phyloP scores from a whole-genome alignment of 2,797 vertebrate genomes.

The Pelobates cultripes region DNA sequence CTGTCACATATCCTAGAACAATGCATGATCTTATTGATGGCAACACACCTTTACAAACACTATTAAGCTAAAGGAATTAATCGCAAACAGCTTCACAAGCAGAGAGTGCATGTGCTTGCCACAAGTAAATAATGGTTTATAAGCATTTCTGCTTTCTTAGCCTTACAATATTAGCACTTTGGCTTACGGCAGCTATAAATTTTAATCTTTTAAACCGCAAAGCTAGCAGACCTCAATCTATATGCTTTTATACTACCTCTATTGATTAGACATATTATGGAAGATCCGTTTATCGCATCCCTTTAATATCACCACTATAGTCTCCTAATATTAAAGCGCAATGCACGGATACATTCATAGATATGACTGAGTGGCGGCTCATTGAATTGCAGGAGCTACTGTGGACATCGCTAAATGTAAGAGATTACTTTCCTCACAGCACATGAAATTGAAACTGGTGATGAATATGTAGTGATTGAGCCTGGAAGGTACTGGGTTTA shows the following conservation, averaged over 20 bases:
- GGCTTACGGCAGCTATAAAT: neutral
- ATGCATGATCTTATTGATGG: neutral
- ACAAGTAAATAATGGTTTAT: neutral
- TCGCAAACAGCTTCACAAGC: neutral
- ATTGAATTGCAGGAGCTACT: neutral
- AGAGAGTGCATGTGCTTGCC: neutral
- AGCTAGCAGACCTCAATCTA: neutral
- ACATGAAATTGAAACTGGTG: neutral
- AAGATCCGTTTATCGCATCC: neutral
- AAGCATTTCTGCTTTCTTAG: neutral
- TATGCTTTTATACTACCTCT: neutral
- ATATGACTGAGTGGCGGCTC: neutral
- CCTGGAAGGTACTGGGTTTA: neutral
- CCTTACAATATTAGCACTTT: neutral
- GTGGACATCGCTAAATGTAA: neutral
- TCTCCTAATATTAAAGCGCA: neutral
- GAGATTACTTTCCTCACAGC: neutral
- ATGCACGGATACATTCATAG: neutral
- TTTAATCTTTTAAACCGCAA: neutral
- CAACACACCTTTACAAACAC: neutral
- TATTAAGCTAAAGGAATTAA: neutral
- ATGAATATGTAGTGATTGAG: neutral
- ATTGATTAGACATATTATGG: neutral
- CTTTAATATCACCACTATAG: neutral
- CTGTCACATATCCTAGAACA: neutral